Conservation (phyloP, 2,797 vertebrate species). For the Sarcoramphus papa region DNA sequence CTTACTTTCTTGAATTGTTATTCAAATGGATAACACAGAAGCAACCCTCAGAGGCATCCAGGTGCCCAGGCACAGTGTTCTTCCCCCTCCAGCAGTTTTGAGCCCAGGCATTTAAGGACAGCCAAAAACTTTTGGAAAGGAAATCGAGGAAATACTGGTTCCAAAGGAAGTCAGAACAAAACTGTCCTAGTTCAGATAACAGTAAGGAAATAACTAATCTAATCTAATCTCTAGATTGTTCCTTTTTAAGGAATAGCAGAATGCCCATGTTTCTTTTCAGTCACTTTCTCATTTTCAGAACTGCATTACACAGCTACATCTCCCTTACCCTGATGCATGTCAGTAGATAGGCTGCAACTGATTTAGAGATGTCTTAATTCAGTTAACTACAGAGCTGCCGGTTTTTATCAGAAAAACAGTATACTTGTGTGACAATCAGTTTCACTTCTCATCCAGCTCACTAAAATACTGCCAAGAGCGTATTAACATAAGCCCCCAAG, state of each 20-base stretch:
- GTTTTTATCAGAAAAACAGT: not conserved
- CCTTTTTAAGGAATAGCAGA: not conserved
- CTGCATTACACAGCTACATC: not conserved
- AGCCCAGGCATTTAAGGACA: not conserved
- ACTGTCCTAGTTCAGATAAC: not conserved
- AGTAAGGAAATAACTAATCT: not conserved
- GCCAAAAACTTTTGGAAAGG: not conserved
- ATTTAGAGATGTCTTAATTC: not conserved
- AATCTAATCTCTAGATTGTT: not conserved
- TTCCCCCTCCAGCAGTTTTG: not conserved
- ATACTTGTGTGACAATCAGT: not conserved
- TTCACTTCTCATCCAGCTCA: not conserved
- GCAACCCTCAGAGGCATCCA: not conserved
- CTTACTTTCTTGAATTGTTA: not conserved
- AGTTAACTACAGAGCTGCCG: not conserved
- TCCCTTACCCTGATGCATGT: not conserved
- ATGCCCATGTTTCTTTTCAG: not conserved
- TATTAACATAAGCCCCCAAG: not conserved
- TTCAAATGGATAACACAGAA: not conserved
- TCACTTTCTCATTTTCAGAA: not conserved
- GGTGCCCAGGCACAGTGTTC: not conserved
- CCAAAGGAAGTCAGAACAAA: not conserved
- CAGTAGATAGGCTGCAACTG: not conserved
- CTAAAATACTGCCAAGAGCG: not conserved
- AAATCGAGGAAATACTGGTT: not conserved